phyloP scores from a whole-genome alignment of 30 jellyfish, hydroid and myxozoan genomes.

The Chrysaora quinquecirrha region DNA sequence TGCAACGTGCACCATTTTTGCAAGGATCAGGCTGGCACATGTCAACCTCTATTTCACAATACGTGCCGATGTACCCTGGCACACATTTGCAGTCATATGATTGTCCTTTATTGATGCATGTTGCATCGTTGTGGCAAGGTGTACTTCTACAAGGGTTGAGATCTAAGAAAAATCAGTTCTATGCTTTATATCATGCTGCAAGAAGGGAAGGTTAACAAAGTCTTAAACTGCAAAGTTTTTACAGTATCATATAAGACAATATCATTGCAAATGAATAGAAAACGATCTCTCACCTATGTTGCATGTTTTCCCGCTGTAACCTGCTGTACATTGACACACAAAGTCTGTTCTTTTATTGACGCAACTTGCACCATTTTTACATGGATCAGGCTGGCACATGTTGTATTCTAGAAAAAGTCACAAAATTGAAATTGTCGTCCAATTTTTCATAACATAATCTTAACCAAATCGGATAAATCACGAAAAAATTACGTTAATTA shows the following conservation, averaged over 20 bases:
- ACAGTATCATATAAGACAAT: no score
- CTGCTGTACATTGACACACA: conserved; percentile 46
- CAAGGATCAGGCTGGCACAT: conserved; percentile 6
- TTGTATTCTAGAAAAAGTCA: background rate
- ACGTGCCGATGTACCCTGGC: conserved; percentile 21
- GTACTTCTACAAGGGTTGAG: conserved; percentile 18
- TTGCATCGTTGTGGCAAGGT: conserved; percentile 44
- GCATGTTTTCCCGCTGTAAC: conserved; percentile 47
- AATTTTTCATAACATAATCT: no score
- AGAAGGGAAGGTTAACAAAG: no score
- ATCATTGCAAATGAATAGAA: no score
- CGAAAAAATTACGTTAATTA: no score
- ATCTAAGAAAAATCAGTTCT: conserved; percentile 16
- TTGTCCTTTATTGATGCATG: conserved; percentile 20
- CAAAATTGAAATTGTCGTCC: no score
- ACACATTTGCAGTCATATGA: conserved; percentile 21
- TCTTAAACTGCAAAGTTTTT: no score
- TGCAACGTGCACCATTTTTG: conserved; percentile 7
- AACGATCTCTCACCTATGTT: background rate
- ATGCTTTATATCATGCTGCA: no score
- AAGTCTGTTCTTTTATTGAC: conserved; percentile 26
- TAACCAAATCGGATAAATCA: no score
- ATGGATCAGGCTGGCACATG: conserved; percentile 48
- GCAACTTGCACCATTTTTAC: conserved; percentile 52
- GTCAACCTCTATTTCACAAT: conserved; percentile 1